Evolutionary conservation across 2,888 invertebrate species (phyloP), one percentile per base, ranked within the genome.

Genomic region (Cosmia pyralina): DNA sequence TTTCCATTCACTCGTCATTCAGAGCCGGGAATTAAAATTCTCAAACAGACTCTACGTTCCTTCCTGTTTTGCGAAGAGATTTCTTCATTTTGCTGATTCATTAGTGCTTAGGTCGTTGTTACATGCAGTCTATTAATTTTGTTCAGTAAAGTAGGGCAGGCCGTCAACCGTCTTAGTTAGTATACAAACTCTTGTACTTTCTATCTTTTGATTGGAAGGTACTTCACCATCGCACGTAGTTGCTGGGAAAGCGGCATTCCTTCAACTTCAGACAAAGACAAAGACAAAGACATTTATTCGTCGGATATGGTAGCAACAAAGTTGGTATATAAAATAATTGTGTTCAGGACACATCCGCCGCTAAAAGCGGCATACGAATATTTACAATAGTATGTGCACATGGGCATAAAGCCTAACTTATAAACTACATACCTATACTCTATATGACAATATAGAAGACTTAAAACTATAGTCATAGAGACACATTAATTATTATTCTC

Each of bases 1-100:
- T 72, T 82, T 66, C 38, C 65, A 77, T 80, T 79, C 71, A 67
- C 41, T 77, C 28, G 77, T 63, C 34, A 69, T 79, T 77, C 78
- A 53, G 53, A 50, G 72, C 44, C 19, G 58, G 58, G 66, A 70
- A 70, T 67, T 52, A 57, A 76, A 78, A 69, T 44, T 66, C 79
- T 76, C 82, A 76, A 75, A 77, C 81, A 81, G 75, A 65, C 70
- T 70, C 34, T 5, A 41, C 41, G 66, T 70, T 67, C 58, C 52
- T 63, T 63, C 57, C 48, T 60, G 38, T 57, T 72, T 72, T 68
- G 48, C 77, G 34, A n/a, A 59, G 63, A 81, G 19, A 52, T 75
- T 69, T 70, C 34, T 60, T 64, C 52, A 77, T 82, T 82, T 13
- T 22, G 52, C 67, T 68, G 77, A 82, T 82, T 82, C 71, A 71